These are phyloP conservation scores for Phyllotreta striolata DNA, from an alignment of 2,888 invertebrate species.

Conservation along the genomic window DNA sequence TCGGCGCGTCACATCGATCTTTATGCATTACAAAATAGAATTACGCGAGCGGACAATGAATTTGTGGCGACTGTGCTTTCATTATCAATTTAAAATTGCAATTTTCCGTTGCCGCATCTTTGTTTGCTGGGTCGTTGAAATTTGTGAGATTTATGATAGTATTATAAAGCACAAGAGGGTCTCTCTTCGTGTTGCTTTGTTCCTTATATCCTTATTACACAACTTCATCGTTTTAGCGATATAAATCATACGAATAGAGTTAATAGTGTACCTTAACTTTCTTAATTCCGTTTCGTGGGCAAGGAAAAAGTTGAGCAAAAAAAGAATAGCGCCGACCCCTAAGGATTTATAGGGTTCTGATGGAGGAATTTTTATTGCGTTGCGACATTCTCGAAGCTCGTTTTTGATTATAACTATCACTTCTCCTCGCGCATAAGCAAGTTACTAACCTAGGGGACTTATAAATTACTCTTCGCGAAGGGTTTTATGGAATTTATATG, in stretches of 20 bases:
- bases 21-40: conserved; percentile 6
- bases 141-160: conserved; percentile 38
- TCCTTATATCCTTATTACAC: conserved; percentile 37
- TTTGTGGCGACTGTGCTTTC: conserved; percentile 23
- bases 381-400: conserved; percentile 3
- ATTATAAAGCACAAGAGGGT: conserved; percentile 34
- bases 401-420: conserved; percentile 8
- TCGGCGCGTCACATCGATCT: background rate
- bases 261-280: conserved; percentile 37
- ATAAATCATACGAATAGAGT: conserved; percentile 38
- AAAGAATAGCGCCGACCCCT: conserved; percentile 6
- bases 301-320: conserved; percentile 13
- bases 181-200: conserved; percentile 34
- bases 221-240: conserved; percentile 30
- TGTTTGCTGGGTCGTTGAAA: conserved; percentile 39
- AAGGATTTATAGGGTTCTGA: conserved; percentile 23
- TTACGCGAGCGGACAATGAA: conserved; percentile 8
- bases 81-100: conserved; percentile 36
- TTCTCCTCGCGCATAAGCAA: background rate
- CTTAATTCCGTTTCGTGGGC: conserved; percentile 29
- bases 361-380: conserved; percentile 4
- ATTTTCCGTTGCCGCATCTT: conserved; percentile 33
- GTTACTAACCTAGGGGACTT: conserved; percentile 2
- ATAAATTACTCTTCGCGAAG: conserved; percentile 6
- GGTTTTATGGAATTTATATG: conserved; percentile 1